These are phyloP conservation scores for Albula glossodonta DNA, from an alignment of 2,113 vertebrate genomes.

Conservation along the genomic window DNA sequence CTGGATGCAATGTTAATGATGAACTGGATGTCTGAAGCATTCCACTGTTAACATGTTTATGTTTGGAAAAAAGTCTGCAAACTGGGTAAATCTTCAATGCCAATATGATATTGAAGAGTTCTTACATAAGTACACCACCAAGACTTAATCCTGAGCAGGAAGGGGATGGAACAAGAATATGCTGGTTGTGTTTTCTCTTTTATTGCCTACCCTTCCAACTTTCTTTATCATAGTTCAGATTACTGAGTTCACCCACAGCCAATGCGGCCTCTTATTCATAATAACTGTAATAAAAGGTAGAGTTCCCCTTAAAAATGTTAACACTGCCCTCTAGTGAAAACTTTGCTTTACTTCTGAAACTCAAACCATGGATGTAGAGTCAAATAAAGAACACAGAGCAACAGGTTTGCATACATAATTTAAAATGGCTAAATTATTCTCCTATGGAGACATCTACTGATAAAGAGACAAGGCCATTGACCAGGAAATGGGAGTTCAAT, in stretches of 20 bases:
- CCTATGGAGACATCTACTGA: neutral
- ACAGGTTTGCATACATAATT: neutral
- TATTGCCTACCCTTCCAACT: neutral
- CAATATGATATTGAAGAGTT: too few relatives aligned
- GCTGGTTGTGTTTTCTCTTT: constrained; percentile 2
- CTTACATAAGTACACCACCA: neutral
- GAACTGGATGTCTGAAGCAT: too few relatives aligned
- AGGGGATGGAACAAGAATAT: neutral
- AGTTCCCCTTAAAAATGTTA: constrained; percentile 27
- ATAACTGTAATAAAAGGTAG: neutral
- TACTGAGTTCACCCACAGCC: neutral
- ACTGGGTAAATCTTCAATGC: too few relatives aligned
- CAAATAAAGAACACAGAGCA: neutral
- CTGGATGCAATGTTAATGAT: neutral
- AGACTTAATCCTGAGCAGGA: neutral
- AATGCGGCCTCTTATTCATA: neutral
- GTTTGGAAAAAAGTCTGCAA: too few relatives aligned
- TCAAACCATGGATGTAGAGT: neutral
- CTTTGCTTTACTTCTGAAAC: neutral
- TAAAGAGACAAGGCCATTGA: neutral
- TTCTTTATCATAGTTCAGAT: neutral
- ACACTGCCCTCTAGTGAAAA: constrained; percentile 54
- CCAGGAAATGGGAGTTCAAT: neutral
- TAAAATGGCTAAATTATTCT: neutral
- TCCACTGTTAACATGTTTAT: neutral